These are phyloP conservation scores for Yasuhikotakia modesta DNA, from an alignment of 2,797 vertebrate genomes.

Conservation along the genomic window DNA sequence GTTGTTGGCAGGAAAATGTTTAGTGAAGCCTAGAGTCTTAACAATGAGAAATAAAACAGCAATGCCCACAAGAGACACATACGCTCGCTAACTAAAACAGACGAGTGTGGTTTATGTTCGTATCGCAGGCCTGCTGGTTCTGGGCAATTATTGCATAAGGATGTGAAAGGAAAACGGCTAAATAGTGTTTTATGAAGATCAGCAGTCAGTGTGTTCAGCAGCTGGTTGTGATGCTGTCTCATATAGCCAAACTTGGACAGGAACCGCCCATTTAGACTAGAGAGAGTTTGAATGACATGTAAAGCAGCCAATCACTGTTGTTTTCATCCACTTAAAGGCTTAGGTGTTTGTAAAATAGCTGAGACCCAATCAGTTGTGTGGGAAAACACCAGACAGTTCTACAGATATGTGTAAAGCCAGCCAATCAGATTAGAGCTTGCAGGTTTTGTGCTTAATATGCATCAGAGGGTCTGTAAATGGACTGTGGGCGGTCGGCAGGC, in stretches of 20 bases:
- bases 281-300: background rate
- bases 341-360: too few relatives aligned
- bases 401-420: background rate
- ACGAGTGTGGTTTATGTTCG: slow-evolving; percentile 4
- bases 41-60: background rate
- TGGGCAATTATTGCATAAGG: slow-evolving; percentile 20
- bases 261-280: background rate
- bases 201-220: too few relatives aligned
- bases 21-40: slow-evolving; percentile 12
- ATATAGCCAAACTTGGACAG: too few relatives aligned
- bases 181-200: slow-evolving; percentile 24
- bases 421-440: slow-evolving; percentile 7
- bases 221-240: too few relatives aligned
- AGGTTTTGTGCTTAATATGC: background rate
- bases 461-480: background rate
- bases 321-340: too few relatives aligned
- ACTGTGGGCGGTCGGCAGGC: background rate
- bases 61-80: background rate
- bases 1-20: background rate
- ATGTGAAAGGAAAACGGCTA: background rate
- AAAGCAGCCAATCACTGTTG: too few relatives aligned
- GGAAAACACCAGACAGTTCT: too few relatives aligned
- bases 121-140: background rate
- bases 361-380: too few relatives aligned
- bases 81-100: background rate